phyloP scores from a whole-genome alignment of 2,888 invertebrate species.

The Caenorhabditis japonica region DNA sequence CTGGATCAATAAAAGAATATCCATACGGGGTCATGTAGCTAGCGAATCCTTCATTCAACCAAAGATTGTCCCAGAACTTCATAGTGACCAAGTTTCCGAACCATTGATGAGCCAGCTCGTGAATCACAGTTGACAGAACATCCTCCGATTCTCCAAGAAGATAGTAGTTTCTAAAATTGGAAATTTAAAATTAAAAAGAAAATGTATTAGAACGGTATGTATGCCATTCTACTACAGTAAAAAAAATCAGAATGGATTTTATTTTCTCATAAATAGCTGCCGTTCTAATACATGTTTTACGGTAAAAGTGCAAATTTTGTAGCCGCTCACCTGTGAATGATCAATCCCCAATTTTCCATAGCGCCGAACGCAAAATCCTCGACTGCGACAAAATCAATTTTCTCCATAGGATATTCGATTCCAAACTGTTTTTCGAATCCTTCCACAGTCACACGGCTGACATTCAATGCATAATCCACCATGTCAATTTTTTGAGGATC shows the following conservation, averaged over 20 bases:
- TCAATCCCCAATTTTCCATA: slow-evolving; percentile 95
- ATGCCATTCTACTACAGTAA: no score
- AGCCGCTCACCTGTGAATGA: slow-evolving; percentile 83
- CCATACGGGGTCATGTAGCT: slow-evolving; percentile 11
- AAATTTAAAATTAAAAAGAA: slow-evolving; percentile 83
- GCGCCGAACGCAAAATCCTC: slow-evolving; percentile 91
- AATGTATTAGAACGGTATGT: no score
- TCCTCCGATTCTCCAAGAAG: slow-evolving; percentile 84
- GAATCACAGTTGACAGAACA: slow-evolving; percentile 84
- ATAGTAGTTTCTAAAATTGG: slow-evolving; percentile 84
- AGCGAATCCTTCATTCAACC: slow-evolving; percentile 76
- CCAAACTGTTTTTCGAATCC: slow-evolving; percentile 86
- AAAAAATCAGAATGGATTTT: no score
- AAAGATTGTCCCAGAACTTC: slow-evolving; percentile 77
- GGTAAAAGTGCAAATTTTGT: slow-evolving; percentile 63
- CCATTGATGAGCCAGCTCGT: slow-evolving; percentile 71
- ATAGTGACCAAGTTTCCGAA: slow-evolving; percentile 78
- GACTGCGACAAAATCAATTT: slow-evolving; percentile 84
- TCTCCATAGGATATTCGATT: slow-evolving; percentile 89
- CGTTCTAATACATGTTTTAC: no score
- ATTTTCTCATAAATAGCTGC: no score
- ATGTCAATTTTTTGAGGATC: slow-evolving; percentile 83
- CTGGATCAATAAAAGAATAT: not conserved
- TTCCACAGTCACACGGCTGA: slow-evolving; percentile 80
- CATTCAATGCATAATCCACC: slow-evolving; percentile 82